phyloP scores from a whole-genome alignment of 2,888 invertebrate genomes.

The Stictocephala bisonia region DNA sequence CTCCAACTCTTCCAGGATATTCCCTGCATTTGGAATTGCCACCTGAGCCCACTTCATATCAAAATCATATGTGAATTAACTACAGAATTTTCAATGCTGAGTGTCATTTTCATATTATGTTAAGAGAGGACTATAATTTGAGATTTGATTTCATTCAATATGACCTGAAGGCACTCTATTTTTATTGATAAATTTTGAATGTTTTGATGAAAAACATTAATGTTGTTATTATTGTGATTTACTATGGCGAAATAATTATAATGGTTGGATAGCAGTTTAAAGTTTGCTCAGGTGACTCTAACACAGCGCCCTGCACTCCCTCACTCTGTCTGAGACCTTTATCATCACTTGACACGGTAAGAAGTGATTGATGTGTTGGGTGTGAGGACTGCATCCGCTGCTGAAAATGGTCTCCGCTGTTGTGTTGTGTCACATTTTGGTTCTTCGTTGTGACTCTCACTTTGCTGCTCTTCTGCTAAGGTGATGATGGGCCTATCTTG shows the following conservation, averaged over 20 bases:
- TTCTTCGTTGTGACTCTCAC: no score
- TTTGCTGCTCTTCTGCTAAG: no score
- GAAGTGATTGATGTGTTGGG: no score
- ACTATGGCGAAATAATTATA: background rate
- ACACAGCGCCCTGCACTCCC: background rate
- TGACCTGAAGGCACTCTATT: background rate
- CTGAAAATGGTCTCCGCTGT: no score
- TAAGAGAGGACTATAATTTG: background rate
- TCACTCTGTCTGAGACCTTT: background rate
- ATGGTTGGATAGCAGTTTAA: background rate
- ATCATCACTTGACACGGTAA: background rate
- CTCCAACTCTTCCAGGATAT: background rate
- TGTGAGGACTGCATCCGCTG: no score
- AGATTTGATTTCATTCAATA: background rate
- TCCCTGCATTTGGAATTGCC: background rate
- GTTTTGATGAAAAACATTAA: background rate
- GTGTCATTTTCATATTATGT: background rate
- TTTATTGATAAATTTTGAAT: background rate
- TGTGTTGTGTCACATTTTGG: no score
- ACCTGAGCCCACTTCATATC: background rate
- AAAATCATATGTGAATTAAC: no score
- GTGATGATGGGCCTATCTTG: no score
- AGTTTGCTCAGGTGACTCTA: background rate
- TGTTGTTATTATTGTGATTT: no score
- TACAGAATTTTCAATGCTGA: background rate